These are phyloP conservation scores for Tapirus indicus DNA, from an alignment of 2,797 vertebrate genomes.

Conservation along the genomic window DNA sequence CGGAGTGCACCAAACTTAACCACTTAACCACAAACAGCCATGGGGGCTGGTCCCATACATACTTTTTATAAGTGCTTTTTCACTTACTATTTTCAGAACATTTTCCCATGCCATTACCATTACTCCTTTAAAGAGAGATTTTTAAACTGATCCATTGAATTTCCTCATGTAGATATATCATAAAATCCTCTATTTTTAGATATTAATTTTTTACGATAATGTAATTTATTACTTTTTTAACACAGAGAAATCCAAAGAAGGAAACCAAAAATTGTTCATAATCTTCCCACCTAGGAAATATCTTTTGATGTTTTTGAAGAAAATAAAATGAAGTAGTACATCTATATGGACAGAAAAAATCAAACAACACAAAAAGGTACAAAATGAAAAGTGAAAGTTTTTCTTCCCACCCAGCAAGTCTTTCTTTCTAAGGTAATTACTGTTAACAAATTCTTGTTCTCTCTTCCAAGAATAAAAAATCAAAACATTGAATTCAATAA, in stretches of 20 bases:
- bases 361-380: neutral
- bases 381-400: conserved; percentile 21
- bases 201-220: conserved; percentile 3
- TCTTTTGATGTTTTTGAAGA: neutral
- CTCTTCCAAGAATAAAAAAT: neutral
- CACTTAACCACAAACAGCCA: neutral
- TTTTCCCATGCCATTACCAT: neutral
- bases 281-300: neutral
- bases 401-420: neutral
- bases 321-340: neutral
- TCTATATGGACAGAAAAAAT: neutral
- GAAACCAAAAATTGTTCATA: neutral
- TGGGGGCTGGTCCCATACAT: neutral
- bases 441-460: neutral
- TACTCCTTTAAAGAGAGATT: neutral
- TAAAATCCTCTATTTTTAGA: neutral
- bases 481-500: neutral
- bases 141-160: neutral
- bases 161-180: neutral
- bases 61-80: neutral
- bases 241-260: conserved; percentile 30
- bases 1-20: neutral
- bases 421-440: conserved; percentile 34
- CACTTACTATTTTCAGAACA: neutral
- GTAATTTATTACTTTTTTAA: conserved; percentile 11